phyloP scores from a whole-genome alignment of 1,140 invertebrate species.

The Euura saliciscinereae region DNA sequence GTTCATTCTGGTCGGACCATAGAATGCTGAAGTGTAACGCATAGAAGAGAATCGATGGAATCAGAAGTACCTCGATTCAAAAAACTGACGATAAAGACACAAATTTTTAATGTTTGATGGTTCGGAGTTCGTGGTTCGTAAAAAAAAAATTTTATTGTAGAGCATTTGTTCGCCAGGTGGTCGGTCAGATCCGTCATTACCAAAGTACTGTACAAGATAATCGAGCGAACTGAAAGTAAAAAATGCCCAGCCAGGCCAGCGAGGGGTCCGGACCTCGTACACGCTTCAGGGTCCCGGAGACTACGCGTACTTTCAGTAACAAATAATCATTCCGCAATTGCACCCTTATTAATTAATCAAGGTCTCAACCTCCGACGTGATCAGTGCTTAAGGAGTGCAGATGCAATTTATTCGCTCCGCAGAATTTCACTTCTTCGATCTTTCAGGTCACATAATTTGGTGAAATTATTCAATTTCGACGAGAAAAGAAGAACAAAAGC shows the following conservation, averaged over 20 bases:
- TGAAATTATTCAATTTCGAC: too few species aligned
- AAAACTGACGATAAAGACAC: too few species aligned
- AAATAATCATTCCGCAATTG: constrained; percentile 33
- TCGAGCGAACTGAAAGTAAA: constrained; percentile 22
- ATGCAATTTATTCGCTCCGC: too few species aligned
- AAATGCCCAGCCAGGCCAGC: constrained; percentile 46
- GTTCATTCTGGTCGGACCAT: too few species aligned
- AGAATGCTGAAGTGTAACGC: too few species aligned
- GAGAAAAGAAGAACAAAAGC: too few species aligned
- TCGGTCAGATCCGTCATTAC: constrained; percentile 42
- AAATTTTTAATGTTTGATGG: too few species aligned
- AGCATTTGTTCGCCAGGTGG: background rate
- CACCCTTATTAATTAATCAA: constrained; percentile 24
- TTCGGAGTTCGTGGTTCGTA: background rate
- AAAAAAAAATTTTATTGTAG: background rate
- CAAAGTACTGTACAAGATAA: constrained; percentile 28
- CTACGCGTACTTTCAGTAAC: constrained; percentile 30
- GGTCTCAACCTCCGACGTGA: constrained; percentile 22
- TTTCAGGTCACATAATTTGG: too few species aligned
- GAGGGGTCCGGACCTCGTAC: constrained; percentile 43
- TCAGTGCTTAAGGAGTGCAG: too few species aligned
- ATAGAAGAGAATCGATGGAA: too few species aligned
- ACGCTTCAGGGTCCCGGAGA: constrained; percentile 42
- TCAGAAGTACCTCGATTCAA: too few species aligned
- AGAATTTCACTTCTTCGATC: too few species aligned